A percentile compares a stretch with the other conserved stretches of the same genome.
Evolutionary conservation across 2,113 vertebrate species (phyloP).

Genomic region (Rhinichthys klamathensis): DNA sequence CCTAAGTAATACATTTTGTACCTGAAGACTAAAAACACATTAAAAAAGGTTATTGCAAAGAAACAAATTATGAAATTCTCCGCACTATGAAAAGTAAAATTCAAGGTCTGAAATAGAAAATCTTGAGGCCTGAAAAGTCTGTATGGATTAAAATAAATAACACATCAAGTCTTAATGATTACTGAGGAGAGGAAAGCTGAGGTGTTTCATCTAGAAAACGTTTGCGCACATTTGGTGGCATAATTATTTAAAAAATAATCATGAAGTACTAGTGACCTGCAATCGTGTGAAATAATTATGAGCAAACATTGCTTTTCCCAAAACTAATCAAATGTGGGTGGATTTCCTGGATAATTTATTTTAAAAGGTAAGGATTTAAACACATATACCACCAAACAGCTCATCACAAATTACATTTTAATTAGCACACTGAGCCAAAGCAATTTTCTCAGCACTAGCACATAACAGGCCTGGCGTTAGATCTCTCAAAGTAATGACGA

Average conservation of each 20-base stretch:
- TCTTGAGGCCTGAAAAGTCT: not conserved
- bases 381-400: not conserved
- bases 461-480: constrained; percentile 22
- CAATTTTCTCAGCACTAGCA: constrained; percentile 26
- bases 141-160: not conserved
- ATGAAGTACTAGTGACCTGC: not conserved
- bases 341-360: not conserved
- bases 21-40: not conserved
- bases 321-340: not conserved
- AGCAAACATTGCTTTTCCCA: not conserved
- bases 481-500: constrained; percentile 21
- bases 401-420: constrained; percentile 29
- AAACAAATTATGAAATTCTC: not conserved
- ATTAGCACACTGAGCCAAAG: constrained; percentile 20
- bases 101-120: not conserved
- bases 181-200: not conserved
- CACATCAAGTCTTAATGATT: not conserved
- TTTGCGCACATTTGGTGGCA: not conserved
- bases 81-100: not conserved
- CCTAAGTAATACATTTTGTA: too few species aligned
- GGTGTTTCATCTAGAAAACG: not conserved
- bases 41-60: not conserved
- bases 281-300: not conserved
- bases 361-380: not conserved
- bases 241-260: not conserved